Percentiles rank a stretch among this genome's conserved stretches.
These are phyloP conservation scores for Anableps anableps DNA, from an alignment of 2,797 vertebrate genomes.

Conservation along the genomic window DNA sequence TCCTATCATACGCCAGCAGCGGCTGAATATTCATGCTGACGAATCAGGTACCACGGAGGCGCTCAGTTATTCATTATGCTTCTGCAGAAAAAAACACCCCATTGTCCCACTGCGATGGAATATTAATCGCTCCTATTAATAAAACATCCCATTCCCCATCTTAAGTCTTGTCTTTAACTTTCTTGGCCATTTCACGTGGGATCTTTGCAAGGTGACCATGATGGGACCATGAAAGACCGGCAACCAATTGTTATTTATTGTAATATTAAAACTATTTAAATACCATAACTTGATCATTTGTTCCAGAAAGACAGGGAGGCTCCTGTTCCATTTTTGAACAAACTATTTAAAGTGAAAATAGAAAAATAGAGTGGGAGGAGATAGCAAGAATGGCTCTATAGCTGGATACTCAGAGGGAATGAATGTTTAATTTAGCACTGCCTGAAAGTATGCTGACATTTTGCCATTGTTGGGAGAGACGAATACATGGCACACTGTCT, in stretches of 20 bases:
- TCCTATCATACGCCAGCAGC: conserved; percentile 65
- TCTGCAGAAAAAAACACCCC: conserved; percentile 81
- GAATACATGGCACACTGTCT: conserved; percentile 77
- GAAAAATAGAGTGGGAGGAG: conserved; percentile 51
- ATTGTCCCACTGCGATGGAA: conserved; percentile 81
- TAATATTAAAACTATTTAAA: conserved; percentile 20
- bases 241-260: conserved; percentile 37
- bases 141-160: conserved; percentile 78
- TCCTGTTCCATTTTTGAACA: conserved; percentile 39
- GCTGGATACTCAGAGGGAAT: conserved; percentile 68
- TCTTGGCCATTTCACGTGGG: conserved; percentile 56
- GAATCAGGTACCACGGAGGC: conserved; percentile 73
- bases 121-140: conserved; percentile 85
- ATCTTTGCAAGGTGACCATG: conserved; percentile 43
- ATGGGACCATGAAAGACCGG: conserved; percentile 35
- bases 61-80: conserved; percentile 85
- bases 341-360: conserved; percentile 44
- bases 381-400: conserved; percentile 56
- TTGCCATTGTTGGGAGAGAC: conserved; percentile 77
- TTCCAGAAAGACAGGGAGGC: conserved; percentile 22
- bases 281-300: conserved; percentile 26
- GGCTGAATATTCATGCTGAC: conserved; percentile 83
- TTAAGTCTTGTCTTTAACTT: conserved; percentile 66
- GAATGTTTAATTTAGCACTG: conserved; percentile 84
- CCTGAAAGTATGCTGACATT: conserved; percentile 82